Base-by-base conservation (phyloP, 2,888 invertebrate genomes). In the Luperina testacea region DNA sequence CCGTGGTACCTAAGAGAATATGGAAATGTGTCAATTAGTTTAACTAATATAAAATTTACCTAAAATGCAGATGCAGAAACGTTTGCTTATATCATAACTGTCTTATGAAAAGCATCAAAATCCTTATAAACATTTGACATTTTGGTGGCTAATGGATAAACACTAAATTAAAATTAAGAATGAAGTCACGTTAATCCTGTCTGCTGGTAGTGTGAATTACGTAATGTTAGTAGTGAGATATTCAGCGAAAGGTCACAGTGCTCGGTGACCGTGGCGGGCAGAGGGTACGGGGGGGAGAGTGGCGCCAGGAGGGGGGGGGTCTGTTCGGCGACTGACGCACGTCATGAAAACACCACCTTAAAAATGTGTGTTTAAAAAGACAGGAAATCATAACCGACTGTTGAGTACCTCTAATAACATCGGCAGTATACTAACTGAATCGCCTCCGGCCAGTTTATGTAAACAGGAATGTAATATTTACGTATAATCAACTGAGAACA, bases 191-290 rank as follows among this genome's bases (percentile, higher is more conserved):
- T 78, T 80, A 88, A 85, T 85, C 79, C 78, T 84, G 80, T 83
- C 83, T 80, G 70, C 70, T 83, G 75, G 72, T 74, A 77, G 90
- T 89, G 90, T 92, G 90, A 92, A 93, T 95, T 94, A 93, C 94
- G 94, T 94, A 94, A 95, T 91, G 84, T 91, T 87, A 88, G 90
- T 90, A 89, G 90, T 92, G 89, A 89, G 92, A 93, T 92, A 92
- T 93, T 92, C 92, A 91, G 92, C 92, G 91, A 95, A 94, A 96
- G 96, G 96, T 96, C 95, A 95, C 93, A 90, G 94, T 95, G 96
- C 90, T 93, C 95, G 93, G 94, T 94, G 96, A 95, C 96, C 96
- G 96, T 95, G 94, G 94, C 95, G 94, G 87, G 88, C 89, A 86
- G 92, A 92, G 91, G 93, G 91, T 88, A 90, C 82, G 70, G 87